Evolutionary conservation across 2,888 invertebrate species (phyloP), one percentile per base, ranked within the genome.

Genomic region (Mactromeris polynyma): DNA sequence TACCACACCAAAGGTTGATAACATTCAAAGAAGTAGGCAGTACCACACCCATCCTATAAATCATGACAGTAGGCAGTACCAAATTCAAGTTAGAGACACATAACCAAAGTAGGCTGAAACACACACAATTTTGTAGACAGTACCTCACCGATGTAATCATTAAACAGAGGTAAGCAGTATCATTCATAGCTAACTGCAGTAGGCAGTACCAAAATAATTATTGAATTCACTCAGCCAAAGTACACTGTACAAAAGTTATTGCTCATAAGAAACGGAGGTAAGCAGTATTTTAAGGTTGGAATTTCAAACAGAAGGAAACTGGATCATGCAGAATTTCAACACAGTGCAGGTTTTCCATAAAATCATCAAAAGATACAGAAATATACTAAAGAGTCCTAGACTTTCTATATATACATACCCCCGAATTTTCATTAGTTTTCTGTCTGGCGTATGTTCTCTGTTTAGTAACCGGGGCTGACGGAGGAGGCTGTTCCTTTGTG

Each of bases 401-500:
- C 6, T 26, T 21, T 64, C n/a, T 64, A 26, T 26, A 64, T 26
- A 64, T 33, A 90, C 90, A 83, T 89, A 92, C 90, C 81, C 91
- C 89, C 54, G 58, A 69, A 77, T 89, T 92, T 64, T 92, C 92
- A 89, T 90, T 89, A 21, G 90, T 90, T 84, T 86, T 89, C 86
- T 89, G 89, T 69, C 91, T 79, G n/a, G 83, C 81, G 46, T 88
- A 89, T 7, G 85, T 81, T 83, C 91, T 87, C 79, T 85, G 81
- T 86, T 92, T 92, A 26, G 88, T 90, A 26, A 89, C 88, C 80
- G 92, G 92, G 19, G 92, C 92, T 33, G 92, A 91, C 1, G 89
- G 93, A 21, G 94, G 92, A 7, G 90, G 87, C 31, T 93, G 90
- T 14, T 93, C 93, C 85, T 94, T 93, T 31, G 94, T 94, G 31